Evolutionary conservation across 2,888 invertebrate genomes (phyloP).

Genomic region (Sinhomidia bicolor): DNA sequence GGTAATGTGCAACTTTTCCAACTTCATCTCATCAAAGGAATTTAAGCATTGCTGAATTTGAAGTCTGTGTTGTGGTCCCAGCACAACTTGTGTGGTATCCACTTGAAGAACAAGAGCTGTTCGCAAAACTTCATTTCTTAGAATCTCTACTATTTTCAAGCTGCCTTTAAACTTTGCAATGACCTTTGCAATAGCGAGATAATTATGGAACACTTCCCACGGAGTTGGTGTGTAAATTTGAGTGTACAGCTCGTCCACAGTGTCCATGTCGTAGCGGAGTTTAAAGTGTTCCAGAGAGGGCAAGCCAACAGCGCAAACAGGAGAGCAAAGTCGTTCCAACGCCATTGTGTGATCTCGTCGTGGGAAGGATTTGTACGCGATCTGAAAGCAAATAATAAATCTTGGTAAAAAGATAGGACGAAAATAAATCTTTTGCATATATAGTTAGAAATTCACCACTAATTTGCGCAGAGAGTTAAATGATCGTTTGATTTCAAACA

Average conservation of each 20-base stretch:
- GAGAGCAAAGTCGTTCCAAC: not conserved
- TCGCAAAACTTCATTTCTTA: slow-evolving; percentile 34
- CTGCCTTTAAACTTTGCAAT: not conserved
- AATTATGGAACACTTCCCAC: slow-evolving; percentile 15
- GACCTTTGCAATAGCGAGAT: slow-evolving; percentile 12
- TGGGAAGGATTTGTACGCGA: slow-evolving; percentile 13
- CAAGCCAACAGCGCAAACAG: not conserved
- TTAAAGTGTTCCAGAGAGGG: slow-evolving; percentile 14
- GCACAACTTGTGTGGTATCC: not conserved
- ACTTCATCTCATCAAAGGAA: not conserved
- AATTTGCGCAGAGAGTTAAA: slow-evolving; percentile 29
- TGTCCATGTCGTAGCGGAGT: slow-evolving; percentile 17
- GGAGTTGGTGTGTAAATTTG: not conserved
- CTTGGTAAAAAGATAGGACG: not conserved
- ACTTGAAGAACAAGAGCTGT: slow-evolving; percentile 28
- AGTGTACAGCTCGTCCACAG: slow-evolving; percentile 9
- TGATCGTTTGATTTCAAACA: not conserved
- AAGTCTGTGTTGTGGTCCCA: not conserved
- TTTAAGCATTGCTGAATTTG: slow-evolving; percentile 6
- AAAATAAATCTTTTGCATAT: not conserved
- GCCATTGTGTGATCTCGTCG: not conserved
- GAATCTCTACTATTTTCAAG: slow-evolving; percentile 28
- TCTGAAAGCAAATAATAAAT: not conserved
- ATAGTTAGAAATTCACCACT: not conserved
- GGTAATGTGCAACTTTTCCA: slow-evolving; percentile 18